Evolutionary conservation across 2,888 invertebrate genomes (phyloP).

Genomic region (Ceraclea dissimilis): DNA sequence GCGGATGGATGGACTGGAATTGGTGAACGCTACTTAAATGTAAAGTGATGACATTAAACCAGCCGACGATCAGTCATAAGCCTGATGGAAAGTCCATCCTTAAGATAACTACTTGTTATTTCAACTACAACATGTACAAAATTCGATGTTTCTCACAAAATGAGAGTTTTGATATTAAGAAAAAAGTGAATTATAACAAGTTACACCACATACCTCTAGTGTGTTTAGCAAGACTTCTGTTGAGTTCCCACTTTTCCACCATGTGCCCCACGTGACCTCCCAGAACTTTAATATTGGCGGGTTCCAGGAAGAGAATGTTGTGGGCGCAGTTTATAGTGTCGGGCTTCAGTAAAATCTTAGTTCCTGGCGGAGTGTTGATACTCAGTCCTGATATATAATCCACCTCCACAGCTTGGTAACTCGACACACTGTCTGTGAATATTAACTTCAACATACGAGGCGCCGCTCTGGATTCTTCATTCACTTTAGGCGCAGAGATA

Average conservation of each 20-base stretch:
- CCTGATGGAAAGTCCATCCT: no score
- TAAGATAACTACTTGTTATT: no score
- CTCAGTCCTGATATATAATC: conserved; percentile 62
- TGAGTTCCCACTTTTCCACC: conserved; percentile 84
- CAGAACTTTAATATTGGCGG: conserved; percentile 60
- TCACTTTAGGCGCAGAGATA: conserved; percentile 82
- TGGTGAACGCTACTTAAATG: no score
- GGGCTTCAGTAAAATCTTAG: conserved; percentile 59
- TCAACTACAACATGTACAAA: no score
- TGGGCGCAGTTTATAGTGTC: conserved; percentile 56
- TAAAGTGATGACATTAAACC: no score
- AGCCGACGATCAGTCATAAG: no score
- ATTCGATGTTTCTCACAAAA: no score
- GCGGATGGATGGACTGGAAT: no score
- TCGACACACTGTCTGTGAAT: conserved; percentile 76
- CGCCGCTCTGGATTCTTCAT: conserved; percentile 75
- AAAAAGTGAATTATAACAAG: no score
- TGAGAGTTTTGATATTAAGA: no score
- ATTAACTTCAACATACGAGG: conserved; percentile 79
- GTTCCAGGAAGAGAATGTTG: conserved; percentile 65
- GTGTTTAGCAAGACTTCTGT: conserved; percentile 55
- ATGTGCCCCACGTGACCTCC: conserved; percentile 80
- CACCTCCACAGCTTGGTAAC: conserved; percentile 71
- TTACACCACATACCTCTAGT: conserved; percentile 45
- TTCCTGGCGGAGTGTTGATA: conserved; percentile 83